Evolutionary conservation across 1,140 invertebrate genomes (phyloP), one percentile per base, ranked within the genome.

Genomic region (Phthorimaea operculella): DNA sequence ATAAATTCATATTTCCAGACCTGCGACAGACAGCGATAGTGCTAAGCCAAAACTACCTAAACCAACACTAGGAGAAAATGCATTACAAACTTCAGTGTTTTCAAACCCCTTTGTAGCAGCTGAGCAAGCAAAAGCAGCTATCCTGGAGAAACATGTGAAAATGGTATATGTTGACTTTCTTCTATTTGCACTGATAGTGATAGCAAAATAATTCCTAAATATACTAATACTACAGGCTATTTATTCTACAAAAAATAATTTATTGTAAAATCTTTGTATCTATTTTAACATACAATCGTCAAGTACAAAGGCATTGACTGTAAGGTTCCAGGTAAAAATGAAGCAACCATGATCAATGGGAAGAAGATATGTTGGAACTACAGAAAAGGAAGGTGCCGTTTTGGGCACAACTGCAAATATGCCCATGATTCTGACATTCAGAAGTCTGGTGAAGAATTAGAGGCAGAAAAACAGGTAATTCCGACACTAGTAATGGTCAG

Each of bases 281-380:
- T 60, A 74, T 72, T 83, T 74, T 68, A 62, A 63, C 63, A 79
- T 73, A 74, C 63, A 76, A 86, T 86, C 85, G 84, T 86, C 78
- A 87, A 87, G 86, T 87, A 87, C 85, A 87, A 86, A 82, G 83
- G 77, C 74, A 72, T 72, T 86, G 72, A 87, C 83, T 86, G 77
- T 81, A 78, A 87, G 86, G 85, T 90, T 60, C 85, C 92, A 87
- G 80, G 90, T 83, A 85, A 91, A 86, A 88, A 92, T 52, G 89
- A 92, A 70, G 88, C 89, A 0, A 89, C 90, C 69, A 89, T 91
- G 78, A 94, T 95, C 52, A 93, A 96, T 79, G 94, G 94, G 0
- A 93, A 92, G 66, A 95, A 95, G 81, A 93, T 97, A 36, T 98
- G 96, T 75, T 97, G 94, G 92, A 97, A 96, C 85, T 96, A 96